A percentile compares a stretch with the other conserved stretches of the same genome.
Evolutionary conservation across 2,888 invertebrate species (phyloP).

Genomic region (Xiphydria camelus): DNA sequence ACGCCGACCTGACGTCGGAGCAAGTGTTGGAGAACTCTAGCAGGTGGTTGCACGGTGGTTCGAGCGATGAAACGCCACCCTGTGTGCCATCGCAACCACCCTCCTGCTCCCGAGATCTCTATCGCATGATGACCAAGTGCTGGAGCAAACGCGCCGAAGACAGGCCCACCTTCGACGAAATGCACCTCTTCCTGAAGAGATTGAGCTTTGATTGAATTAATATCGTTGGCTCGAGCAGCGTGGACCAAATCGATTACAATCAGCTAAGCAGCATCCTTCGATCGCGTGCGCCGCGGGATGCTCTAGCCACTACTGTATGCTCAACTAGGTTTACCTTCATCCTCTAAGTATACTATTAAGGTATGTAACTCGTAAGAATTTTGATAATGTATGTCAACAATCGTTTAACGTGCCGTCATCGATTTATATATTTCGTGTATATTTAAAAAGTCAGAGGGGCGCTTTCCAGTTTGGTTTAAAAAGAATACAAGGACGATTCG

Average conservation of each 20-base stretch:
- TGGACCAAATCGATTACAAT: conserved; percentile 53
- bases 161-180: conserved; percentile 84
- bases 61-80: conserved; percentile 57
- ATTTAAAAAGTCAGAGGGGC: too few species aligned
- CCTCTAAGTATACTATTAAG: conserved; percentile 36
- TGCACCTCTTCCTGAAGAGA: conserved; percentile 75
- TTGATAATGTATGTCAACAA: conserved; percentile 27
- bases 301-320: conserved; percentile 55
- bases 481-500: too few species aligned
- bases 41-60: conserved; percentile 65
- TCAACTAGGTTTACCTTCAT: conserved; percentile 54
- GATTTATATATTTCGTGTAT: too few species aligned
- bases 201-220: conserved; percentile 45
- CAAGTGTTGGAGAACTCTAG: conserved; percentile 78
- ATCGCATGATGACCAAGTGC: conserved; percentile 89
- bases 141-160: conserved; percentile 83
- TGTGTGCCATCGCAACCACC: conserved; percentile 68
- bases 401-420: too few species aligned
- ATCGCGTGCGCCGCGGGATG: conserved; percentile 35
- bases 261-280: conserved; percentile 50
- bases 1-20: conserved; percentile 79
- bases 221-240: conserved; percentile 29
- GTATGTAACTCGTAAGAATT: conserved; percentile 20
- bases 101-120: conserved; percentile 80
- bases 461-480: too few species aligned